Conservation (phyloP, 2,113 vertebrate species). For the Bos indicus region DNA sequence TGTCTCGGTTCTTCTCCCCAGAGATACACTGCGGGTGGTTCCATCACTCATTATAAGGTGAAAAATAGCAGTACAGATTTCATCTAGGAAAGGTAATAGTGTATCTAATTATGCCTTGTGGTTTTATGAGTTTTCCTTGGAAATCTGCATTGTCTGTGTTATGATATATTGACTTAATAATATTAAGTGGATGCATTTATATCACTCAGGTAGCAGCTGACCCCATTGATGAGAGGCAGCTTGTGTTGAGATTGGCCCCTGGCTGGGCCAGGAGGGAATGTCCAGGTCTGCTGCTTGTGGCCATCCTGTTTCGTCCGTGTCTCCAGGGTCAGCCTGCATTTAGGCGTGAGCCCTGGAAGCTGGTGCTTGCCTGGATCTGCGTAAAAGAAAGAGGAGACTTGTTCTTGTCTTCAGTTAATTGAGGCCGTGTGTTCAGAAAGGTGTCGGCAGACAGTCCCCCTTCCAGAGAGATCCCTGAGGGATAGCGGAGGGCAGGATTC, state of each 20-base stretch:
- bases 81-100: not conserved
- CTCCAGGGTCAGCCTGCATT: not conserved
- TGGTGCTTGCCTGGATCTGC: too few species aligned
- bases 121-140: not conserved
- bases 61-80: not conserved
- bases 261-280: not conserved
- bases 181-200: not conserved
- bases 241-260: not conserved
- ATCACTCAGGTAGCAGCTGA: not conserved
- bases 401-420: not conserved
- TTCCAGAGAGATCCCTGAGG: not conserved
- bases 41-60: not conserved
- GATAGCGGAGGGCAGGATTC: not conserved
- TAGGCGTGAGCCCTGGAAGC: not conserved
- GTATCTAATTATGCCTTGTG: not conserved
- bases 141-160: not conserved
- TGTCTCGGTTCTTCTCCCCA: not conserved
- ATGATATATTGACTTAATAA: not conserved
- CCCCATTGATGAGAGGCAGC: not conserved
- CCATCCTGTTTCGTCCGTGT: not conserved
- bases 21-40: rapidly evolving
- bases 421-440: not conserved
- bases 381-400: not conserved
- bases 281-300: not conserved
- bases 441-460: not conserved